These are phyloP conservation scores for Fulmarus glacialis DNA, from an alignment of 2,113 vertebrate genomes.

Conservation along the genomic window DNA sequence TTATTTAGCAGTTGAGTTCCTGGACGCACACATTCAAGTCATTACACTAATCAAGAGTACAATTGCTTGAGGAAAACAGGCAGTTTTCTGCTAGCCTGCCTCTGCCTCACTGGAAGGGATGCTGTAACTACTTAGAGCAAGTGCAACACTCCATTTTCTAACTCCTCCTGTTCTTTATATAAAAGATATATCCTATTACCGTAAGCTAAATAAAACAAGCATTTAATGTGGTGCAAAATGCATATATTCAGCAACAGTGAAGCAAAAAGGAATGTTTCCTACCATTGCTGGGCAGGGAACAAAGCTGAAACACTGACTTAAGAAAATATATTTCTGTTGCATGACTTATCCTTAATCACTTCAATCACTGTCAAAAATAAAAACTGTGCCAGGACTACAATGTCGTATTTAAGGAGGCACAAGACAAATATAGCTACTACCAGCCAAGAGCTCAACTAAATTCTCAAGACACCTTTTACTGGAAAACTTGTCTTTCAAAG, in stretches of 20 bases:
- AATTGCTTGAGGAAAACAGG: background rate
- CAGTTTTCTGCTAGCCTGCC: conserved; percentile 23
- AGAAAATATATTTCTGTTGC: background rate
- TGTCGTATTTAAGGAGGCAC: background rate
- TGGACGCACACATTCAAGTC: background rate
- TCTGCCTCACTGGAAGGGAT: background rate
- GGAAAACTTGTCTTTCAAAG: background rate
- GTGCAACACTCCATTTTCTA: background rate
- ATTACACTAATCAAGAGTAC: background rate
- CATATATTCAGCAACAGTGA: background rate
- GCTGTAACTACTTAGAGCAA: background rate
- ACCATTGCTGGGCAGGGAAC: background rate
- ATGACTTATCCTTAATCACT: background rate
- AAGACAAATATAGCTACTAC: background rate
- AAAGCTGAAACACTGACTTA: background rate
- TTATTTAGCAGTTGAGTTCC: background rate
- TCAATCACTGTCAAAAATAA: conserved; percentile 5
- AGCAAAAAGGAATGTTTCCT: background rate
- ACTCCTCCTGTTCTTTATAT: background rate
- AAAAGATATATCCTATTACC: background rate
- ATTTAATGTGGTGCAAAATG: background rate
- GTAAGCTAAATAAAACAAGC: background rate
- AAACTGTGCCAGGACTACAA: background rate
- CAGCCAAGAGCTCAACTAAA: background rate
- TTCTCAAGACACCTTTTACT: background rate